Evolutionary conservation across 2,113 vertebrate genomes (phyloP), one percentile per base, ranked within the genome.

Genomic region (Halichoeres trimaculatus): DNA sequence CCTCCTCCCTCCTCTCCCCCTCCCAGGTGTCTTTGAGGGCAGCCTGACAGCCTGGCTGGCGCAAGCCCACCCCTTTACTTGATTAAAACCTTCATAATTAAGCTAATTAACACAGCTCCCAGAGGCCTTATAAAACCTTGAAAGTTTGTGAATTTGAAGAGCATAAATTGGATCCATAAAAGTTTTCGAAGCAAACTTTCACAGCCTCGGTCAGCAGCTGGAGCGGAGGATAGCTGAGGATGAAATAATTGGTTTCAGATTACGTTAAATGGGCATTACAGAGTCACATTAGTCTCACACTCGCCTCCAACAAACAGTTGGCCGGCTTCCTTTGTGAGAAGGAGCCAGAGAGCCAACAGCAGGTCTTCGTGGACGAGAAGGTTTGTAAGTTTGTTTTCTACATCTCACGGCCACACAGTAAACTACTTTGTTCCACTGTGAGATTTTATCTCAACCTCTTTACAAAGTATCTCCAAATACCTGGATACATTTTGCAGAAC

Each of bases 31-130:
- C 65, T 89, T 67, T 63, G 65, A 71, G 87, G 78, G 68, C 80
- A 69, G 60, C 66, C 75, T 73, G 50, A 45, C 53, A 66, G 74
- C 70, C 65, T 62, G 52, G 65, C 78, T 68, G 63, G 71, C 52
- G 69, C 63, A 69, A 48, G 38, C 76, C 69, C 72, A 52, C 72
- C 63, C 43, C 69, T 66, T 47, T 38, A 68, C 53, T 88, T 88
- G 73, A 90, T 89, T 84, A 85, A 86, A 86, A 76, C 48, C 70
- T 34, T 36, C 74, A 77, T 83, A 73, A 90, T 85, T 81, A 85
- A 87, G 69, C 68, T 69, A 86, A 87, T 87, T 82, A 89, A 67
- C 63, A 76, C 35, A 48, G 10, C 30, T 80, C 84, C 90, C 85
- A 73, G 51, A 79, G 84, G 87, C 73, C 35, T 58, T 5, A 12